phyloP scores from a whole-genome alignment of 2,797 vertebrate genomes.

The Rousettus madagascariensis region DNA sequence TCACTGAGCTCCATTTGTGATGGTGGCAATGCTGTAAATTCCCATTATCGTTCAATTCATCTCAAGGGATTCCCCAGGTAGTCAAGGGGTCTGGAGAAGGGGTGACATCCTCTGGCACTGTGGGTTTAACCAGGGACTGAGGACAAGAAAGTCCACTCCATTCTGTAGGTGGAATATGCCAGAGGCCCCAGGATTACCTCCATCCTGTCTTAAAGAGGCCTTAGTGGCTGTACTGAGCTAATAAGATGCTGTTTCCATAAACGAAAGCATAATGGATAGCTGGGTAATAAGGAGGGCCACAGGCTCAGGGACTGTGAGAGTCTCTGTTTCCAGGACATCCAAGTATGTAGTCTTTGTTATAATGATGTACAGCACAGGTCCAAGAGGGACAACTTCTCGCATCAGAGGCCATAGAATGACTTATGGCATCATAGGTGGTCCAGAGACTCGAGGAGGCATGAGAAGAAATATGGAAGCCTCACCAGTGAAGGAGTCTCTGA shows the following conservation, averaged over 20 bases:
- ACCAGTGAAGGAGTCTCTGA: neutral
- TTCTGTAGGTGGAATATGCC: neutral
- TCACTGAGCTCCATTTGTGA: neutral
- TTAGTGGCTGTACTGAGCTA: neutral
- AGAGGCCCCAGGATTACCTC: neutral
- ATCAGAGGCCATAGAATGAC: neutral
- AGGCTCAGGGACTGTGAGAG: neutral
- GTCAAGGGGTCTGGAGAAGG: neutral
- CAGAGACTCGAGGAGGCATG: neutral
- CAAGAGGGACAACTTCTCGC: neutral
- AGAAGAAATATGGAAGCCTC: neutral
- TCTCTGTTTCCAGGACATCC: neutral
- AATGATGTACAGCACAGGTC: neutral
- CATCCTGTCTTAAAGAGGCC: neutral
- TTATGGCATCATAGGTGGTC: neutral
- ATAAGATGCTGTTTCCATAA: neutral
- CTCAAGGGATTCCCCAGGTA: neutral
- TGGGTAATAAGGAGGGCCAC: neutral
- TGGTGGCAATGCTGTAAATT: neutral
- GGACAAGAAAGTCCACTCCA: neutral
- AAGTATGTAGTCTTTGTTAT: neutral
- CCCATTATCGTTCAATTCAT: neutral
- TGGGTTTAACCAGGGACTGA: neutral
- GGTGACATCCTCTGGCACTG: neutral
- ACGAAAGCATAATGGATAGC: neutral